phyloP scores from a whole-genome alignment of 1,140 invertebrate genomes.

The Mya arenaria region DNA sequence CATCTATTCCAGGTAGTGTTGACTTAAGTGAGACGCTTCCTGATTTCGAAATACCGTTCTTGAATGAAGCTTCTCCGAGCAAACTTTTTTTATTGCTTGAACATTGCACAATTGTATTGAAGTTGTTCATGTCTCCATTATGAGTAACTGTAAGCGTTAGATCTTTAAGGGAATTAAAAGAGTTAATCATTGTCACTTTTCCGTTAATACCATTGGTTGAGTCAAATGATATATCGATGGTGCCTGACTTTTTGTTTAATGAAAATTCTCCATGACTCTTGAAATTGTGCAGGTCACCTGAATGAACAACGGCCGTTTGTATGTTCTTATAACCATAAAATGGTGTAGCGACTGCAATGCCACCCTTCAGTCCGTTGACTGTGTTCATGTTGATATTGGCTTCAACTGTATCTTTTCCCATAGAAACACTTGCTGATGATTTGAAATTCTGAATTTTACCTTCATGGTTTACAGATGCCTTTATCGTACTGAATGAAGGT shows the following conservation, averaged over 20 bases:
- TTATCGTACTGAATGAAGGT: no score
- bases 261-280: conserved; percentile 13
- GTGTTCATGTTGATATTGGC: conserved; percentile 11
- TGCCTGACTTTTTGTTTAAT: conserved; percentile 9
- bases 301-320: background rate
- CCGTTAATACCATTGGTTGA: background rate
- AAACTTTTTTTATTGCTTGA: background rate
- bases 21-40: conserved; percentile 27
- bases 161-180: background rate
- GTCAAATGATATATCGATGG: conserved; percentile 15
- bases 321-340: background rate
- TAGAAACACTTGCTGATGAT: conserved; percentile 6
- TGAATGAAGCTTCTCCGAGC: conserved; percentile 12
- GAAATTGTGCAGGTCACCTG: conserved; percentile 7
- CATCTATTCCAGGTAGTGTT: background rate
- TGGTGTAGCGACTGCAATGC: conserved; percentile 5
- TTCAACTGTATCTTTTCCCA: conserved; percentile 22
- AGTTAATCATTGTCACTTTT: background rate
- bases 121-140: conserved; percentile 1
- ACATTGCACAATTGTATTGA: conserved; percentile 7
- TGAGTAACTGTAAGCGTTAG: background rate
- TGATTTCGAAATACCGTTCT: background rate
- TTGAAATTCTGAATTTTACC: conserved; percentile 18
- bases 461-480: conserved; percentile 1
- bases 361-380: conserved; percentile 12